Percentiles rank a stretch among this genome's conserved stretches.
Evolutionary conservation across 2,888 invertebrate species (phyloP).

Genomic region (Geophilus truncorum): DNA sequence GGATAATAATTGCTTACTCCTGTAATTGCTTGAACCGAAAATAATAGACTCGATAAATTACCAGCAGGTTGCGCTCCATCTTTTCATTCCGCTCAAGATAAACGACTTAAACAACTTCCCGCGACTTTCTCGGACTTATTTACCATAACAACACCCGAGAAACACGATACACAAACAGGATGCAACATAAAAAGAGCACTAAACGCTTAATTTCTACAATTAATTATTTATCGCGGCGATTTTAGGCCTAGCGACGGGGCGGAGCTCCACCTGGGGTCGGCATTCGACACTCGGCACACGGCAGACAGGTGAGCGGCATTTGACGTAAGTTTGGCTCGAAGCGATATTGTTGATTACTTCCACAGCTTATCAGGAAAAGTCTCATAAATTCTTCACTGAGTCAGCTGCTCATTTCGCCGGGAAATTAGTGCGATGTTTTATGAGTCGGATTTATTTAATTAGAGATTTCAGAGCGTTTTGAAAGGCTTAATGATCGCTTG

Average conservation of each 20-base stretch:
- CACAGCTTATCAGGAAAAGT: background rate
- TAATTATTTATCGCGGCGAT: too few species aligned
- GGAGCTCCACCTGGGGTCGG: background rate
- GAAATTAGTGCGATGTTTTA: background rate
- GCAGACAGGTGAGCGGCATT: background rate
- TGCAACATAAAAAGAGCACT: too few species aligned
- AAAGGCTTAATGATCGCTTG: background rate
- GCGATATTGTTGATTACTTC: background rate
- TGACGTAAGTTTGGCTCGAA: background rate
- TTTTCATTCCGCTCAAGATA: background rate
- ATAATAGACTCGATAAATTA: constrained; percentile 15
- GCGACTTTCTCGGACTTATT: background rate
- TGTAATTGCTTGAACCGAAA: background rate
- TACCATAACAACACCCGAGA: background rate
- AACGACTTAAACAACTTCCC: background rate
- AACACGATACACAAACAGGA: background rate
- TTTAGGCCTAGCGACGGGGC: background rate
- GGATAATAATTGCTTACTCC: background rate
- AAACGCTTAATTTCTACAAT: too few species aligned
- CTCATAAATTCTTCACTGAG: background rate
- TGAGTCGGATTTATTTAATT: constrained; percentile 11
- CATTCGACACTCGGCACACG: background rate
- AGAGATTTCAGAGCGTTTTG: background rate
- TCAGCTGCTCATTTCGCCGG: background rate
- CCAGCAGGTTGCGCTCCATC: background rate